These are phyloP conservation scores for Labroides dimidiatus DNA, from an alignment of 2,797 vertebrate species.

Conservation along the genomic window DNA sequence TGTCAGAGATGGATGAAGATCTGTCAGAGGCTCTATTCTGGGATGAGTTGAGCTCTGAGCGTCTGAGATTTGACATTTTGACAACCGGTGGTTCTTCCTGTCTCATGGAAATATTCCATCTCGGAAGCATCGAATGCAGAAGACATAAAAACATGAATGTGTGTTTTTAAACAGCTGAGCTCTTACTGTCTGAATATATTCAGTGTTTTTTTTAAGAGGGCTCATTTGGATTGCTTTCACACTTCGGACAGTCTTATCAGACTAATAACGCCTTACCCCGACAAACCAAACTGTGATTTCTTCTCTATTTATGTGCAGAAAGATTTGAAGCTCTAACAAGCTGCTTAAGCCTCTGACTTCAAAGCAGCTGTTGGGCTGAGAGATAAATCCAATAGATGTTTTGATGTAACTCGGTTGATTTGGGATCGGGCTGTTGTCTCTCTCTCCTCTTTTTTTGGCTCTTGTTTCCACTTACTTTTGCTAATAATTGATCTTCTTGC, in stretches of 20 bases:
- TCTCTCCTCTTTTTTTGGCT: slow-evolving; percentile 3
- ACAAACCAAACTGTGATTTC: slow-evolving; percentile 55
- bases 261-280: slow-evolving; percentile 46
- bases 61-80: slow-evolving; percentile 42
- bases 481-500: background rate
- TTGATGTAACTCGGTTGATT: slow-evolving; percentile 43
- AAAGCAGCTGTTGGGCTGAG: slow-evolving; percentile 53
- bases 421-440: slow-evolving; percentile 3
- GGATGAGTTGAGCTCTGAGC: slow-evolving; percentile 6
- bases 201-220: slow-evolving; percentile 9
- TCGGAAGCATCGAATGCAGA: background rate
- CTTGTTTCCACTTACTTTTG: slow-evolving; percentile 1
- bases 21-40: slow-evolving; percentile 57
- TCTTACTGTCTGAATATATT: slow-evolving; percentile 8
- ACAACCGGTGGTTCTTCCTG: slow-evolving; percentile 7
- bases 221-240: slow-evolving; percentile 44
- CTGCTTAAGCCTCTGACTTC: slow-evolving; percentile 62
- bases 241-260: slow-evolving; percentile 39
- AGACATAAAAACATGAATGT: background rate
- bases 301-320: slow-evolving; percentile 46
- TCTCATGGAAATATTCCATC: slow-evolving; percentile 4
- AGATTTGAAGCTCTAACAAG: slow-evolving; percentile 63
- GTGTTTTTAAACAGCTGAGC: background rate
- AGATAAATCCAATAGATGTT: slow-evolving; percentile 50
- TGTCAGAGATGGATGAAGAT: slow-evolving; percentile 50